Evolutionary conservation across 2,888 invertebrate genomes (phyloP), one percentile per base, ranked within the genome.

Genomic region (Phymatocera aterrima): DNA sequence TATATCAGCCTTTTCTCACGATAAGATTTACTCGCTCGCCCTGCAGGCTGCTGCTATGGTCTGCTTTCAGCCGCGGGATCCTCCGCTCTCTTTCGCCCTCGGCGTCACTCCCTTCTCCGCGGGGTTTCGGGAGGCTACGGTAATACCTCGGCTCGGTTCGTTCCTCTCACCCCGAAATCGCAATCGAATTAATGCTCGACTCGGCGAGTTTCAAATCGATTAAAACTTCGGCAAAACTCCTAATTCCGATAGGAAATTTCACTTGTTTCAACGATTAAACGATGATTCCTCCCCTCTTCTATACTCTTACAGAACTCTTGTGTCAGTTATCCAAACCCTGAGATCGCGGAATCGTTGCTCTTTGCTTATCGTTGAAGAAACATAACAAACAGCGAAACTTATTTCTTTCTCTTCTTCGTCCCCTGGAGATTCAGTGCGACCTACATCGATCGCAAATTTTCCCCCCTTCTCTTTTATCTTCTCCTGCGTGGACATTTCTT

Each of bases 141-240:
- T 72, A 72, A 51, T 72, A 72, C 21, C 34, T 51, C 24, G 48
- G 48, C 21, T 46, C 12, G 18, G n/a, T n/a, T n/a, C n/a, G n/a
- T n/a, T n/a, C 68, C 18, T 34, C 8, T 6, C 28, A 43, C 68
- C 68, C 64, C 72, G 24, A 72, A 72, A 72, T 72, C 72, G 37
- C 72, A 72, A 72, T 72, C 72, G 72, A 72, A 72, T 72, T 72
- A 72, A 72, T 51, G 21, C 72, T 31, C 48, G 72, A 28, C 51
- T 72, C 72, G 18, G 72, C 28, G 72, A 51, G 72, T 72, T 72
- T 54, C 34, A 24, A 72, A 72, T 72, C 72, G 72, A 72, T 72
- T 72, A 72, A 72, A 72, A 72, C 24, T 72, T 54, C 24, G n/a
- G 31, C 43, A 51, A 72, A 51, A 48, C 21, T 48, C 51, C 40